Percentiles rank a stretch among this genome's conserved stretches.
Conservation (phyloP, 2,113 vertebrate genomes). For the Gulo gulo region DNA sequence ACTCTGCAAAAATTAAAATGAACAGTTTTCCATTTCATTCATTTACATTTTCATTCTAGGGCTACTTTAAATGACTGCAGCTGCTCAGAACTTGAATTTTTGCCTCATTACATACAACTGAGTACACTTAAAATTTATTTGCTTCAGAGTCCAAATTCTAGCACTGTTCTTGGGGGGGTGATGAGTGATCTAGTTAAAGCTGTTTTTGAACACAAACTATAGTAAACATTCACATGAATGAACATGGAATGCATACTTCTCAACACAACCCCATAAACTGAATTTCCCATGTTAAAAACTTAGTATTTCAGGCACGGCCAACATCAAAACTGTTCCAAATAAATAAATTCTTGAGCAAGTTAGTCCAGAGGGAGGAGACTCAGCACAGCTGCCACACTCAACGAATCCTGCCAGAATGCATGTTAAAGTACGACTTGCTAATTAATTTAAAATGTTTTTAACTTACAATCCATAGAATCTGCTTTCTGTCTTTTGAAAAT, state of each 20-base stretch:
- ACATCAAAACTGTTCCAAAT: neutral
- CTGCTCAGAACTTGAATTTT: neutral
- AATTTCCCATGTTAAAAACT: neutral
- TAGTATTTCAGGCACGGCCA: neutral
- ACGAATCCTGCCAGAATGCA: neutral
- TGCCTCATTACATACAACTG: neutral
- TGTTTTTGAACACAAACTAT: neutral
- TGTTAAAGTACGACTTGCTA: neutral
- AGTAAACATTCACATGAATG: neutral
- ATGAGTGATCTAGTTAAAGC: neutral
- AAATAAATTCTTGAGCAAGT: neutral
- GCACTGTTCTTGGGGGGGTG: neutral
- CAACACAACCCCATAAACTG: neutral
- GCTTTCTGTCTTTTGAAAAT: neutral
- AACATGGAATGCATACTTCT: neutral
- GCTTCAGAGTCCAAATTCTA: conserved; percentile 26
- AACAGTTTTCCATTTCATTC: neutral
- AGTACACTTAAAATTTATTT: neutral
- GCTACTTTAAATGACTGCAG: neutral
- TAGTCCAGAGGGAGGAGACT: neutral
- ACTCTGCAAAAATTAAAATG: neutral
- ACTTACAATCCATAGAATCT: neutral
- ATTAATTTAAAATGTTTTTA: conserved; percentile 3
- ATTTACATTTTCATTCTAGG: neutral
- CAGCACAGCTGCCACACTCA: neutral